Percentiles rank a stretch among this genome's conserved stretches.
Evolutionary conservation across 2,113 vertebrate species (phyloP).

Genomic region (Rousettus leschenaultii): DNA sequence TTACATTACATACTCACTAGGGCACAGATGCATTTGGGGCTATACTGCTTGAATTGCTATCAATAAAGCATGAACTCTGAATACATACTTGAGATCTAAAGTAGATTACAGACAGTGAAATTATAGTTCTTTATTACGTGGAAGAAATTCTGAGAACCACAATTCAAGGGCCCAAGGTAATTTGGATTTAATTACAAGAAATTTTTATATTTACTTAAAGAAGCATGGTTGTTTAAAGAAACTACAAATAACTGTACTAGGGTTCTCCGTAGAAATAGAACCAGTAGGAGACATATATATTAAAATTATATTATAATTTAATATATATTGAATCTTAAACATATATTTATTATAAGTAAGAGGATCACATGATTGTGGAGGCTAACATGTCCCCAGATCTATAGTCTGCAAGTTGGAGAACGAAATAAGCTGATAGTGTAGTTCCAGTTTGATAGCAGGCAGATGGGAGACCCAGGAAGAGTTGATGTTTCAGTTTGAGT

Average conservation of each 20-base stretch:
- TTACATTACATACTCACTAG: not conserved
- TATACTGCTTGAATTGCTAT: not conserved
- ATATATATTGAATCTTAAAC: not conserved
- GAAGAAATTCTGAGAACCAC: not conserved
- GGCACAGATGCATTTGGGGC: not conserved
- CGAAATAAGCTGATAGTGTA: not conserved
- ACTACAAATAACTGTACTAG: not conserved
- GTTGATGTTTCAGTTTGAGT: not conserved
- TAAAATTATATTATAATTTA: not conserved
- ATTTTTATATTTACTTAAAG: not conserved
- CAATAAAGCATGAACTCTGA: not conserved
- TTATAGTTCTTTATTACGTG: not conserved
- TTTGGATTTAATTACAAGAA: conserved; percentile 13
- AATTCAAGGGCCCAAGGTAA: not conserved
- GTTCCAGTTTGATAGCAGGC: not conserved
- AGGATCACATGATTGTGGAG: not conserved
- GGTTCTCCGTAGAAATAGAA: not conserved
- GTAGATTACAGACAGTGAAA: not conserved
- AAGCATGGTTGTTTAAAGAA: not conserved
- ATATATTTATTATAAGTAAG: not conserved
- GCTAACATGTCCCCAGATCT: not conserved
- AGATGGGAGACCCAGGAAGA: not conserved
- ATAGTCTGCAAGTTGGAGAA: not conserved
- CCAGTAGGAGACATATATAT: not conserved
- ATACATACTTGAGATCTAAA: not conserved